Evolutionary conservation across 1,140 invertebrate genomes (phyloP), one percentile per base, ranked within the genome.

Genomic region (Harlomillsia oculata): DNA sequence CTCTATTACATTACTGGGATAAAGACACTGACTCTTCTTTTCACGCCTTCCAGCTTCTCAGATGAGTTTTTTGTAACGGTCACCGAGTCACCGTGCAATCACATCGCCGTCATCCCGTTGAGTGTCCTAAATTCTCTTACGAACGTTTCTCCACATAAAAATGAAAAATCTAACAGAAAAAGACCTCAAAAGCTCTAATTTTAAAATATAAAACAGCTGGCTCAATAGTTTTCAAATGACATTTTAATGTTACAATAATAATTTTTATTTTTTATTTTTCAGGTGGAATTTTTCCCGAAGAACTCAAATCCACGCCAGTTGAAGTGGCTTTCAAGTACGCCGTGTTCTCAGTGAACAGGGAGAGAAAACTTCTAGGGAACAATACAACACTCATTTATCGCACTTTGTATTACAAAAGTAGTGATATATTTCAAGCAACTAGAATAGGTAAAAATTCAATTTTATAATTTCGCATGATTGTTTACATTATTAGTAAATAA

Each of bases 321-420:
- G 89, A 93, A 70, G 72, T 90, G 53, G 87, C 90, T 2, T 94
- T 94, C 72, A 92, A 93, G 67, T 93, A 93, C 72, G 89, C 89
- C 2, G 87, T 93, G 2, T 91, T 91, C 72, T 80, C 84, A 48
- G 87, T 94, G 52, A 94, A 94, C 72, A 88, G 87, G 67, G 88
- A 93, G 63, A 79, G 82, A 50, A 78, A 75, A 49, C 72, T 94
- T 13, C 72, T 94, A 40, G 83, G 88, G 3, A 87, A 91, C 64
- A 87, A 91, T 64, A 89, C 83, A 1, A 90, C 87, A 0, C 72
- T 94, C 26, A 82, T 89, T 1, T 92, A 92, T 68, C 87, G 93
- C 68, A 90, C 93, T 63, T 84, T 91, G 70, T 90, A 91, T 72
- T 85, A 88, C 48, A 84, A 86, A 8, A 78, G 80, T 49, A 84